A percentile compares a stretch with the other conserved stretches of the same genome.
phyloP scores from a whole-genome alignment of 2,888 invertebrate species.

The Sarcophaga rosellei region DNA sequence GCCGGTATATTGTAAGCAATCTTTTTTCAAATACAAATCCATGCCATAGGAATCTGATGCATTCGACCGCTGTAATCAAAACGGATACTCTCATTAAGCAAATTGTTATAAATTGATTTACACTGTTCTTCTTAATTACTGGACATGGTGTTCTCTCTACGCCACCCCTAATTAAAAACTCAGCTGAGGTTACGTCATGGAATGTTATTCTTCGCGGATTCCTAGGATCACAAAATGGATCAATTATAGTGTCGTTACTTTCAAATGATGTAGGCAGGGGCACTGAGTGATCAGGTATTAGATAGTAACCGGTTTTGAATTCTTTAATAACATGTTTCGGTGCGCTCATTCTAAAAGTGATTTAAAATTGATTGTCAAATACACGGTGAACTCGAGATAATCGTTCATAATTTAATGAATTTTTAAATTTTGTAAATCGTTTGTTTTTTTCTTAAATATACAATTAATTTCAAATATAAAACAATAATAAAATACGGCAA shows the following conservation, averaged over 20 bases:
- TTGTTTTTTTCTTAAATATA: background rate
- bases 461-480: constrained; percentile 5
- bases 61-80: constrained; percentile 87
- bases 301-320: constrained; percentile 40
- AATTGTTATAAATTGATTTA: background rate
- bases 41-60: constrained; percentile 90
- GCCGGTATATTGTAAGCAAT: constrained; percentile 96
- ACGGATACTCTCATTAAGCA: background rate
- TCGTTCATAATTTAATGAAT: constrained; percentile 63
- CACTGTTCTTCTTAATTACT: constrained; percentile 78
- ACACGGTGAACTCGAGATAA: constrained; percentile 56
- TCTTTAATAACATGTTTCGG: constrained; percentile 29
- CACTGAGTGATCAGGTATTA: constrained; percentile 31
- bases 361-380: constrained; percentile 49
- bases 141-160: constrained; percentile 93
- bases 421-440: constrained; percentile 58
- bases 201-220: constrained; percentile 88
- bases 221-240: constrained; percentile 85
- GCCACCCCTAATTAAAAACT: constrained; percentile 92
- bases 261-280: constrained; percentile 49
- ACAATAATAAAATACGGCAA: constrained; percentile 21
- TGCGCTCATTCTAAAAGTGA: constrained; percentile 39
- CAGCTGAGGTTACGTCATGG: constrained; percentile 94
- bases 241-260: constrained; percentile 75
- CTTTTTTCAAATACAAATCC: constrained; percentile 96